Evolutionary conservation across 2,113 vertebrate species (phyloP).

Genomic region (Nanorana parkeri): DNA sequence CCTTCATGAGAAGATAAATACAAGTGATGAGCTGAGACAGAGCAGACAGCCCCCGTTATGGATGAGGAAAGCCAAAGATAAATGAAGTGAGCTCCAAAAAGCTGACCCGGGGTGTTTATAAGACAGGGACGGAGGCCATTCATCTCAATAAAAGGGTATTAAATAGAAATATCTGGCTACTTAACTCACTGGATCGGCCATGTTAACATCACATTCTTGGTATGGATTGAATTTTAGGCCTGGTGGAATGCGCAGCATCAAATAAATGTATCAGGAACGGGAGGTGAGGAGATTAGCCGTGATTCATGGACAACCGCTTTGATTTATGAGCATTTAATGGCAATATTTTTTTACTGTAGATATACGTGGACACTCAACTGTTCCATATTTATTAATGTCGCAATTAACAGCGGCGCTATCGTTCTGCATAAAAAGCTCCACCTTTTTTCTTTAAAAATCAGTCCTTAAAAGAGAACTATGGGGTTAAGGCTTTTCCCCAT

Average conservation of each 20-base stretch:
- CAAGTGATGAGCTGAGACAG: slow-evolving; percentile 75
- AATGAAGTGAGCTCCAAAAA: slow-evolving; percentile 78
- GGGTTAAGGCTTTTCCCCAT: no score
- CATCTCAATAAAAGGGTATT: slow-evolving; percentile 74
- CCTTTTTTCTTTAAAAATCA: no score
- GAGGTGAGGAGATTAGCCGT: no score
- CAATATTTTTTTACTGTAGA: no score
- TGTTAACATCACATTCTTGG: slow-evolving; percentile 15
- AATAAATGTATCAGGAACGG: background rate
- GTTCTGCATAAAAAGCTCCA: no score
- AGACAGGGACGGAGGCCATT: slow-evolving; percentile 73
- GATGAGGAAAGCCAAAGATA: slow-evolving; percentile 78
- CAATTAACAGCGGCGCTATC: no score
- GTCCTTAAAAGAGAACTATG: no score
- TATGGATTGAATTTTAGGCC: slow-evolving; percentile 16
- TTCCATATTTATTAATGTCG: no score
- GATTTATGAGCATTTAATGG: no score
- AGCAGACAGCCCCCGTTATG: slow-evolving; percentile 75
- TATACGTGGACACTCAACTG: no score
- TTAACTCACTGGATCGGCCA: slow-evolving; percentile 64
- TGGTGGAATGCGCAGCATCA: background rate
- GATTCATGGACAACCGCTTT: no score
- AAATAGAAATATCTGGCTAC: slow-evolving; percentile 67
- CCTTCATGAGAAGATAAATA: slow-evolving; percentile 59
- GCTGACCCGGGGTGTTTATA: slow-evolving; percentile 73